phyloP scores from a whole-genome alignment of 2,113 vertebrate genomes.

The Poicephalus gulielmi region DNA sequence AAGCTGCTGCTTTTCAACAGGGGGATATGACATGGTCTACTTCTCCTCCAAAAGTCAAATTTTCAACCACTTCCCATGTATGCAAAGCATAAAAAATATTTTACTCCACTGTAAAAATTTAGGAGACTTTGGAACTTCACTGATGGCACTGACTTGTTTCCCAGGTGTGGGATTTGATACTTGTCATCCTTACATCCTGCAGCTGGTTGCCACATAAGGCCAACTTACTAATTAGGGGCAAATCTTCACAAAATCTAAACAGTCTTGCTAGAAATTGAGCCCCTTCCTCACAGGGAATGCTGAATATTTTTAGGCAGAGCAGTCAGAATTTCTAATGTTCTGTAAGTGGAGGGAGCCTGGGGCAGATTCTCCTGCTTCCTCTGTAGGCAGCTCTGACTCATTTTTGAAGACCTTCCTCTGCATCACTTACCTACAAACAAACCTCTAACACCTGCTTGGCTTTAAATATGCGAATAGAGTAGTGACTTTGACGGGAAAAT shows the following conservation, averaged over 20 bases:
- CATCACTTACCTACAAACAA: not conserved
- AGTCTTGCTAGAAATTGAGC: not conserved
- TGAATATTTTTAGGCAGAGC: not conserved
- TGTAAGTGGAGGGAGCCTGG: not conserved
- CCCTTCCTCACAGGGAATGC: not conserved
- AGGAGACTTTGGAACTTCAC: not conserved
- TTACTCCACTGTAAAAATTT: not conserved
- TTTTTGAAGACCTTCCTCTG: not conserved
- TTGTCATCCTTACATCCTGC: not conserved
- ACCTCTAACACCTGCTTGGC: not conserved
- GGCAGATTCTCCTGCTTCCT: not conserved
- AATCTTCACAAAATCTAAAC: not conserved
- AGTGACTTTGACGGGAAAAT: conserved; percentile 32
- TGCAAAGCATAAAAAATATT: not conserved
- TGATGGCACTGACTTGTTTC: not conserved
- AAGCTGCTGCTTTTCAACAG: not conserved
- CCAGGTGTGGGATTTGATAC: not conserved
- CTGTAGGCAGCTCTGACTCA: not conserved
- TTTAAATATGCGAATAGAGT: conserved; percentile 19
- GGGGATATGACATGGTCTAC: rapidly evolving
- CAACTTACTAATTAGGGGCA: not conserved
- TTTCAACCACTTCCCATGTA: not conserved
- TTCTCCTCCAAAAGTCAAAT: not conserved
- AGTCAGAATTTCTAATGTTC: not conserved
- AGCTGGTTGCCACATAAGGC: not conserved